Conservation (phyloP, 1,140 invertebrate genomes). For the Coptotermes formosanus region DNA sequence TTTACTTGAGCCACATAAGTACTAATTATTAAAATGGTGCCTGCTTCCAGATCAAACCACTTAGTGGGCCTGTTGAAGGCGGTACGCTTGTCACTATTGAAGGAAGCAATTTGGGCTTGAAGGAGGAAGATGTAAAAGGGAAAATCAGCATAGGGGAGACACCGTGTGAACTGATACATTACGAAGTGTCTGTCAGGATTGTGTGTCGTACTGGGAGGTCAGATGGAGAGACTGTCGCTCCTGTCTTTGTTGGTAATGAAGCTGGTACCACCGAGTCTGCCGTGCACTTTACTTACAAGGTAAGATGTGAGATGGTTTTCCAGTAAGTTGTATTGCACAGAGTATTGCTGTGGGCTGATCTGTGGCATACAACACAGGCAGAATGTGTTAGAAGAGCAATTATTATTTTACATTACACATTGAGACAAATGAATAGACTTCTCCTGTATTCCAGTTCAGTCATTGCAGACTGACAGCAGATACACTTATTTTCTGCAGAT, state of each 20-base stretch:
- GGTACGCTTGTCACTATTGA: conserved; percentile 94
- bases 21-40: too few species aligned
- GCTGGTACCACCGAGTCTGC: conserved; percentile 85
- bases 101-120: conserved; percentile 92
- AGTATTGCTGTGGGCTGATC: too few species aligned
- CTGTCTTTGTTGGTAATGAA: conserved; percentile 85
- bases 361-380: background rate
- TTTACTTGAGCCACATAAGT: too few species aligned
- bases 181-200: conserved; percentile 89
- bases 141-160: conserved; percentile 90
- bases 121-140: conserved; percentile 83
- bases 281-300: conserved; percentile 86
- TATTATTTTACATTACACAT: background rate
- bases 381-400: background rate
- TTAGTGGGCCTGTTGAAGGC: conserved; percentile 92
- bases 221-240: conserved; percentile 66
- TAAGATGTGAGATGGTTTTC: conserved; percentile 35
- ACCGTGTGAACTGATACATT: conserved; percentile 82
- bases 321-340: background rate
- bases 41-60: conserved; percentile 73
- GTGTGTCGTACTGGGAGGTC: conserved; percentile 81
- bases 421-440: too few species aligned
- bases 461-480: too few species aligned
- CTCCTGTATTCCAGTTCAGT: too few species aligned
- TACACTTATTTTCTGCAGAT: too few species aligned